phyloP scores from a whole-genome alignment of 2,113 vertebrate genomes.

The Lipophrys pholis region DNA sequence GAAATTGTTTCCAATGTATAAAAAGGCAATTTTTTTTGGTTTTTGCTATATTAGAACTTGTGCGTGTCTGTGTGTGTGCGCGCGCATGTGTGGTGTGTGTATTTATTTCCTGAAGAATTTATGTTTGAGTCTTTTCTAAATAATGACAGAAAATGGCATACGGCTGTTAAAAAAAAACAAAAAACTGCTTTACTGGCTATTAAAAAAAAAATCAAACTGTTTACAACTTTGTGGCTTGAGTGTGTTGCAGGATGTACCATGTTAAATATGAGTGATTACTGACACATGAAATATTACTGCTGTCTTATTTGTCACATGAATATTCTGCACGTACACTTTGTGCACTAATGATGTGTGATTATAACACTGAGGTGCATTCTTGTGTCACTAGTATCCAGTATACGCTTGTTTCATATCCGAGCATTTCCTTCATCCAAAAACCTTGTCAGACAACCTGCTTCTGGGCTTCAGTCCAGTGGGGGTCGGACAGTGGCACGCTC shows the following conservation, averaged over 20 bases:
- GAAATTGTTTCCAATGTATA: conserved; percentile 88
- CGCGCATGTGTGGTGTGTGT: conserved; percentile 78
- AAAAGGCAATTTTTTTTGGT: conserved; percentile 76
- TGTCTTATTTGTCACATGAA: conserved; percentile 94
- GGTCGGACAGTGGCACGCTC: conserved; percentile 68
- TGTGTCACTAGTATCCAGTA: conserved; percentile 33
- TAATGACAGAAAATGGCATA: conserved; percentile 81
- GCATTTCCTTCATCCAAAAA: conserved; percentile 83
- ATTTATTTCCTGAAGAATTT: conserved; percentile 97
- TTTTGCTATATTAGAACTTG: conserved; percentile 85
- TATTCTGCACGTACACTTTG: conserved; percentile 89
- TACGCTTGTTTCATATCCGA: conserved; percentile 90
- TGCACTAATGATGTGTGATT: conserved; percentile 90
- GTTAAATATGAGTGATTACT: conserved; percentile 84
- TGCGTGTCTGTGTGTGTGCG: conserved; percentile 22
- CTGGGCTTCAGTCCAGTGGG: conserved; percentile 51
- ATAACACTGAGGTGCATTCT: conserved; percentile 52
- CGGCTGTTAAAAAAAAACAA: conserved; percentile 75
- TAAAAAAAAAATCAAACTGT: conserved; percentile 80
- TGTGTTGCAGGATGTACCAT: conserved; percentile 82
- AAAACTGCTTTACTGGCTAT: conserved; percentile 82
- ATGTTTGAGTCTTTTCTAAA: conserved; percentile 89
- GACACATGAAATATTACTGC: conserved; percentile 85
- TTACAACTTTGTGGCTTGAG: conserved; percentile 90
- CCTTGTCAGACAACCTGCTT: conserved; percentile 34